phyloP scores from a whole-genome alignment of 2,113 vertebrate species.

The Manacus vitellinus region DNA sequence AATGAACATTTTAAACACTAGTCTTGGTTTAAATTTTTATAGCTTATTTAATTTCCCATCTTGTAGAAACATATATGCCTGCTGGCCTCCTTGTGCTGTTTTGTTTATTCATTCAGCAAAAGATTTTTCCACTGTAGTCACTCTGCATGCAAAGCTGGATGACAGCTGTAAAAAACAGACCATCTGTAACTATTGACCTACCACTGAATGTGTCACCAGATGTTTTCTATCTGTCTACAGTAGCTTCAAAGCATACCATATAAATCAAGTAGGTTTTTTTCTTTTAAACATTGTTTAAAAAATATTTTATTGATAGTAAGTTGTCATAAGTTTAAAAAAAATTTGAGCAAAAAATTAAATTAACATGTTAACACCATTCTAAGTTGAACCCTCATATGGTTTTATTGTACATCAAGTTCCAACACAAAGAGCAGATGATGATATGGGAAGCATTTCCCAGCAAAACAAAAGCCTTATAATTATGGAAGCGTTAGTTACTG shows the following conservation, averaged over 20 bases:
- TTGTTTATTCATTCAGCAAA: conserved; percentile 32
- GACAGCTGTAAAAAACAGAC: conserved; percentile 51
- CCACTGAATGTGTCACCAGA: conserved; percentile 52
- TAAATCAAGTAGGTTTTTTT: not conserved
- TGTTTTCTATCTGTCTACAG: conserved; percentile 48
- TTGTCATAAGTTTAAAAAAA: not conserved
- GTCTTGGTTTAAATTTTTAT: conserved; percentile 6
- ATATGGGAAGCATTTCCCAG: conserved; percentile 14
- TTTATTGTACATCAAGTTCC: not conserved
- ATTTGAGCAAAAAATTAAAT: not conserved
- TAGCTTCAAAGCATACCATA: not conserved
- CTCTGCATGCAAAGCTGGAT: not conserved
- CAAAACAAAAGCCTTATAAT: conserved; percentile 59
- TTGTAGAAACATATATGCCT: conserved; percentile 4
- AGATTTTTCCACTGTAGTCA: conserved; percentile 50
- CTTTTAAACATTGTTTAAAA: not conserved
- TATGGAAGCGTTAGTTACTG: conserved; percentile 20
- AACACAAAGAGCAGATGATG: conserved; percentile 15
- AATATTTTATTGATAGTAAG: not conserved
- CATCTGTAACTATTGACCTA: conserved; percentile 55
- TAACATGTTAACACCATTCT: not conserved
- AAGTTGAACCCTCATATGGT: not conserved
- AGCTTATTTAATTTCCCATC: conserved; percentile 9
- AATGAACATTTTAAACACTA: not conserved
- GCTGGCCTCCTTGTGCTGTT: not conserved